Evolutionary conservation across 2,113 vertebrate genomes (phyloP).

Genomic region (Gracilinanus agilis): DNA sequence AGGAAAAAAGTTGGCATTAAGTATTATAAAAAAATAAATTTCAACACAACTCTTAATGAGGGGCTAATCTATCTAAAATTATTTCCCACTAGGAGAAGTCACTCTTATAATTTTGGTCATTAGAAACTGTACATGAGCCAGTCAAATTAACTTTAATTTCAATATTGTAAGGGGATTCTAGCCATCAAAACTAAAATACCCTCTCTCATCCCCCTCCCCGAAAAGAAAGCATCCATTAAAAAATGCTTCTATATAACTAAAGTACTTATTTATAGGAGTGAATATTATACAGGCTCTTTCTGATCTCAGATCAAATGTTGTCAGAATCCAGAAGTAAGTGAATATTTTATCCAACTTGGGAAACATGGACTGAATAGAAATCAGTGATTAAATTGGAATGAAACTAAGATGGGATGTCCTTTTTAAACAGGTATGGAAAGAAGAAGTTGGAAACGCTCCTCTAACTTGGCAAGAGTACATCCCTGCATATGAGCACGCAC

Average conservation of each 20-base stretch:
- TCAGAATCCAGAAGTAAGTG: neutral
- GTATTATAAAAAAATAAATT: neutral
- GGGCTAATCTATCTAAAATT: neutral
- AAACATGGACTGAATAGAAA: neutral
- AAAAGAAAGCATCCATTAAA: neutral
- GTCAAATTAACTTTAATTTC: conserved; percentile 39
- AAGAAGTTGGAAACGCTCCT: neutral
- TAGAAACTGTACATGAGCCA: conserved; percentile 15
- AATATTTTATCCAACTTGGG: neutral
- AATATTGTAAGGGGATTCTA: neutral
- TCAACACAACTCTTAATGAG: neutral
- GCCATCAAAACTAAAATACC: neutral
- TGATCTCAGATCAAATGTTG: neutral
- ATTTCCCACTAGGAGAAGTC: neutral
- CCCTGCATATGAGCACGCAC: neutral
- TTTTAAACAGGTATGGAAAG: neutral
- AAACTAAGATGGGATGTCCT: neutral
- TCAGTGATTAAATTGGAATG: neutral
- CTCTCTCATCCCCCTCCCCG: no score
- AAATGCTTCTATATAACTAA: neutral
- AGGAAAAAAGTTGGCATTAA: neutral
- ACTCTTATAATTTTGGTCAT: neutral
- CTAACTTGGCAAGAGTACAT: neutral
- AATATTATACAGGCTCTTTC: neutral
- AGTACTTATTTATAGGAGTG: neutral